phyloP scores from a whole-genome alignment of 2,797 vertebrate species.

The Aselliscus stoliczkanus region DNA sequence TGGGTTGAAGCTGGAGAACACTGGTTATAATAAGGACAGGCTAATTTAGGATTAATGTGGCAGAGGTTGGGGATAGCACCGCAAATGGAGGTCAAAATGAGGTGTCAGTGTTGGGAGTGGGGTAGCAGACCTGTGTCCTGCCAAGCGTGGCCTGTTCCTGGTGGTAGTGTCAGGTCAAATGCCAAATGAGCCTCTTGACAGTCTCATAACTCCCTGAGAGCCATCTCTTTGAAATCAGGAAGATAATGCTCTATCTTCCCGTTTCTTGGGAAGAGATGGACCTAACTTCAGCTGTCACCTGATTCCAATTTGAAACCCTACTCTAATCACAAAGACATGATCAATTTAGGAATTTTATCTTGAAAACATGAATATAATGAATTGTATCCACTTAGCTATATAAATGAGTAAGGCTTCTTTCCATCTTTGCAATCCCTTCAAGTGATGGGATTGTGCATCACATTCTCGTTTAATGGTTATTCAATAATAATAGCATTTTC shows the following conservation, averaged over 20 bases:
- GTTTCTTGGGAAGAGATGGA: not conserved
- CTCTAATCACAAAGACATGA: not conserved
- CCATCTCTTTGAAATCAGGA: not conserved
- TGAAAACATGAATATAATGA: not conserved
- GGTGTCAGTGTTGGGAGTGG: not conserved
- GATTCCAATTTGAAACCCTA: not conserved
- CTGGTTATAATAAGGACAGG: not conserved
- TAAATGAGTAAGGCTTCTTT: not conserved
- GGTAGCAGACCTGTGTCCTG: not conserved
- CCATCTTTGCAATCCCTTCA: not conserved
- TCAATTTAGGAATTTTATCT: not conserved
- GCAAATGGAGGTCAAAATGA: not conserved
- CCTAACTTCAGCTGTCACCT: not conserved
- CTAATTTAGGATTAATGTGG: not conserved
- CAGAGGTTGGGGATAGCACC: not conserved
- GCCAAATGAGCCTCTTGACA: not conserved
- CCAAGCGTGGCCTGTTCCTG: not conserved
- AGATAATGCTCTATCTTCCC: not conserved
- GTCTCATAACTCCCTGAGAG: not conserved
- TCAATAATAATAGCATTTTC: not conserved
- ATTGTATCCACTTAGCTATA: not conserved
- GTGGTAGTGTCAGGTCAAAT: not conserved
- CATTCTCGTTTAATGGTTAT: not conserved
- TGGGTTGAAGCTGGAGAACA: not conserved
- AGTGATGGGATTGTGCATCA: not conserved